Conservation (phyloP, 2,888 invertebrate genomes). For the Norana najaformis region DNA sequence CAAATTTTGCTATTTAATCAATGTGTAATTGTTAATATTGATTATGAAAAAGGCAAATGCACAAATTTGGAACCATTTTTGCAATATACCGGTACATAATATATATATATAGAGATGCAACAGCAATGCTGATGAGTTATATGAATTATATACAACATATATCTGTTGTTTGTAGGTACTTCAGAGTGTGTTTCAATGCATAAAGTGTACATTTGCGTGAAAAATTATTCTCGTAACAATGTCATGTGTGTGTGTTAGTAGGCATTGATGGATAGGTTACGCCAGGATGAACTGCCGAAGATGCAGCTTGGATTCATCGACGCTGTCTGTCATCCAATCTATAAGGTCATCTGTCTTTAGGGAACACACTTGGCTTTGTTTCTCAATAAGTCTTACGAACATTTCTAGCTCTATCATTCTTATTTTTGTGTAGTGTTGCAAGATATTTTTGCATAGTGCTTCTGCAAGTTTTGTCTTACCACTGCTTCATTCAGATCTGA, state of each 20-base stretch:
- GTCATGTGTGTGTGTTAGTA: conserved; percentile 53
- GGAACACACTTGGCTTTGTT: neutral
- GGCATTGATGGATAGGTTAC: conserved; percentile 89
- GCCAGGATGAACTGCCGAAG: conserved; percentile 88
- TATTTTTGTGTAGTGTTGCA: neutral
- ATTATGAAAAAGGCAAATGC: too few species aligned
- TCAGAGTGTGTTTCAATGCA: neutral
- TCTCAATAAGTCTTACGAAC: neutral
- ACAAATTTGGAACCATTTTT: too few species aligned
- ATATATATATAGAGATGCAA: too few species aligned
- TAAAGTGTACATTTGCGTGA: neutral
- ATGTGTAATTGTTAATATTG: neutral
- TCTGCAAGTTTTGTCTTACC: too few species aligned
- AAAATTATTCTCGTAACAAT: neutral
- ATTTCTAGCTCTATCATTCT: neutral
- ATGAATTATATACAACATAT: neutral
- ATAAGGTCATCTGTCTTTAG: conserved; percentile 69
- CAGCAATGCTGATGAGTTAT: neutral
- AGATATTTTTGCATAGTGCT: neutral
- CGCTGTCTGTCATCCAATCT: conserved; percentile 86
- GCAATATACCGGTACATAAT: too few species aligned
- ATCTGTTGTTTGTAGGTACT: too few species aligned
- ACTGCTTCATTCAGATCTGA: too few species aligned
- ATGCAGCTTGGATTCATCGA: conserved; percentile 97
- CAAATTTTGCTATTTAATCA: neutral